Conservation (phyloP, 2,113 vertebrate genomes). For the Corynorhinus townsendii region DNA sequence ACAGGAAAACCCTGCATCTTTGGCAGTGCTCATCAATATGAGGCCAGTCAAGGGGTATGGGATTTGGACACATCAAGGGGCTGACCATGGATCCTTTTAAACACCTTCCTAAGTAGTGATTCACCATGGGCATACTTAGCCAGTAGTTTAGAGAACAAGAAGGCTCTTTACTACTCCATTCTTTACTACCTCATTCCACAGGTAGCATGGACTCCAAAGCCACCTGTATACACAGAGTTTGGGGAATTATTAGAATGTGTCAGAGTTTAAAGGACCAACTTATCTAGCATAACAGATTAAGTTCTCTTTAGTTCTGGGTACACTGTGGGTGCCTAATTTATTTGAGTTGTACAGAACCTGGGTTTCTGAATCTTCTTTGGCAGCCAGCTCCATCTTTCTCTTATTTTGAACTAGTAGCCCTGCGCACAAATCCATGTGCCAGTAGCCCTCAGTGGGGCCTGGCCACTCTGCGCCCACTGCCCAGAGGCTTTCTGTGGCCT, state of each 20-base stretch:
- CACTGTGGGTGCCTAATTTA: background rate
- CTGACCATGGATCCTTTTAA: background rate
- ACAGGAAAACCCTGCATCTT: conserved; percentile 2
- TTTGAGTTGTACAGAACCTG: background rate
- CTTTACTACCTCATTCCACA: background rate
- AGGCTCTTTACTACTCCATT: background rate
- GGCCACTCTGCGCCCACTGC: too few species aligned
- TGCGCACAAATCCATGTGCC: too few species aligned
- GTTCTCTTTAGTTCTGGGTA: background rate
- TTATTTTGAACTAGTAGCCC: background rate
- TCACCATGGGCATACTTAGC: background rate
- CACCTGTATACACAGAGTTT: background rate
- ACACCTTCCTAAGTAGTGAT: conserved; percentile 6
- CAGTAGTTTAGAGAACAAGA: conserved; percentile 24
- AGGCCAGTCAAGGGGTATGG: background rate
- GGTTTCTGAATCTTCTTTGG: background rate
- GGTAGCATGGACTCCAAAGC: background rate
- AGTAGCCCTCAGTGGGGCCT: too few species aligned
- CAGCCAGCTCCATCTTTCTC: background rate
- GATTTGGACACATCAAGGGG: background rate
- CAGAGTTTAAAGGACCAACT: background rate
- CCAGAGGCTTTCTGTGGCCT: too few species aligned
- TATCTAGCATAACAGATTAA: background rate
- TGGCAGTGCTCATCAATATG: background rate
- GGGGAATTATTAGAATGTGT: background rate